These are phyloP conservation scores for Drosophila anceps DNA, from an alignment of 2,888 invertebrate genomes.

Conservation along the genomic window DNA sequence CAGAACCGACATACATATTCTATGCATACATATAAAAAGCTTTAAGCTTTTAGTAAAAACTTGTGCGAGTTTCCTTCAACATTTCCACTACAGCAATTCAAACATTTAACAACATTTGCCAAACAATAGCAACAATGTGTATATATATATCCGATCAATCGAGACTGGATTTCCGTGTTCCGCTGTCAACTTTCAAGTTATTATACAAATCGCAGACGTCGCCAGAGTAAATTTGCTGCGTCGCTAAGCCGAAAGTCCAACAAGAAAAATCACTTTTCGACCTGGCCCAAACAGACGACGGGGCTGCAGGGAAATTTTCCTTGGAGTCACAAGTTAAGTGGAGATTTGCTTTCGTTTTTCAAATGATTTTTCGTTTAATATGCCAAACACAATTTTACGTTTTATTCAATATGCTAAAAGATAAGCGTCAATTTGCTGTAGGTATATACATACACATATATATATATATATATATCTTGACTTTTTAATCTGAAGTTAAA, in stretches of 20 bases:
- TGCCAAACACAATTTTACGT: slow-evolving; percentile 78
- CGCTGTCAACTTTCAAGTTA: slow-evolving; percentile 38
- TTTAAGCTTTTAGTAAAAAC: background rate
- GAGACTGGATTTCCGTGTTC: slow-evolving; percentile 24
- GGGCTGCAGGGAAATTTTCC: background rate
- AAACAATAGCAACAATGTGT: slow-evolving; percentile 12
- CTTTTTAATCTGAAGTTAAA: slow-evolving; percentile 61
- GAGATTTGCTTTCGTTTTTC: slow-evolving; percentile 71
- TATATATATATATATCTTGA: slow-evolving; percentile 31
- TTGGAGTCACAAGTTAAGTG: slow-evolving; percentile 17
- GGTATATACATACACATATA: slow-evolving; percentile 19
- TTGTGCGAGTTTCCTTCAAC: background rate
- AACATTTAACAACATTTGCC: slow-evolving; percentile 24
- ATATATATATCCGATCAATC: slow-evolving; percentile 45
- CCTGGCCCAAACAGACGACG: slow-evolving; percentile 7
- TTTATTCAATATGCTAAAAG: slow-evolving; percentile 73
- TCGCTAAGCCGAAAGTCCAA: slow-evolving; percentile 72
- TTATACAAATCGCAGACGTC: slow-evolving; percentile 62
- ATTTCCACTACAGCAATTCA: background rate
- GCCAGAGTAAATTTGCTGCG: slow-evolving; percentile 57
- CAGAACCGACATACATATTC: background rate
- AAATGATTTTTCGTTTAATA: slow-evolving; percentile 62
- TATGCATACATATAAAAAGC: background rate
- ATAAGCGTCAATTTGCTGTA: slow-evolving; percentile 62
- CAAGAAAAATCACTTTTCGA: slow-evolving; percentile 79